Evolutionary conservation across 2,113 vertebrate species (phyloP).

Genomic region (Heptranchias perlo): DNA sequence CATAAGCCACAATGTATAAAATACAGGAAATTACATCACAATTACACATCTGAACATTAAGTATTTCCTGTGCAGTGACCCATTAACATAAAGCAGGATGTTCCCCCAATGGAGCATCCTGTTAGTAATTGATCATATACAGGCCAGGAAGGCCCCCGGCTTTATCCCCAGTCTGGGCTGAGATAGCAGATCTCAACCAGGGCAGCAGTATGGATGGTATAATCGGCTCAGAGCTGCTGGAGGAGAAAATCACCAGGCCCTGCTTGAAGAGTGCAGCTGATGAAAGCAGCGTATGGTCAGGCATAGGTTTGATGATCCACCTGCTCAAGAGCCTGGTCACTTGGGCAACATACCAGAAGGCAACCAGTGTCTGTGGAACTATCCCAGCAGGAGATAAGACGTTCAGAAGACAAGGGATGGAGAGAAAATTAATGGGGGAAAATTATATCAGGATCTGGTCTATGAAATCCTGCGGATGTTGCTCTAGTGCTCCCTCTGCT

Average conservation of each 20-base stretch:
- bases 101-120: neutral
- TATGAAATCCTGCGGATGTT: neutral
- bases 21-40: neutral
- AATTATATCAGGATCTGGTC: neutral
- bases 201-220: neutral
- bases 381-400: neutral
- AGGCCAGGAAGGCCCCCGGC: neutral
- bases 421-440: neutral
- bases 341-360: neutral
- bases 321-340: neutral
- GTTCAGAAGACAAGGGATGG: neutral
- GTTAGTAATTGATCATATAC: neutral
- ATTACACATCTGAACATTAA: neutral
- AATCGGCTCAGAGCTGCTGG: neutral
- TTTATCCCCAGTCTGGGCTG: neutral
- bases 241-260: too few relatives aligned
- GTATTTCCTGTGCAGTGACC: neutral
- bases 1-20: neutral
- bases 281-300: neutral
- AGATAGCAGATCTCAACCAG: too few relatives aligned
- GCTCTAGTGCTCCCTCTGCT: neutral
- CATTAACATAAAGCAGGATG: neutral
- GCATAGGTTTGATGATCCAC: neutral
- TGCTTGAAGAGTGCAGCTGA: too few relatives aligned
- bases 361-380: neutral